These are phyloP conservation scores for Drosophila repleta DNA, from an alignment of 1,140 invertebrate species.

Conservation along the genomic window DNA sequence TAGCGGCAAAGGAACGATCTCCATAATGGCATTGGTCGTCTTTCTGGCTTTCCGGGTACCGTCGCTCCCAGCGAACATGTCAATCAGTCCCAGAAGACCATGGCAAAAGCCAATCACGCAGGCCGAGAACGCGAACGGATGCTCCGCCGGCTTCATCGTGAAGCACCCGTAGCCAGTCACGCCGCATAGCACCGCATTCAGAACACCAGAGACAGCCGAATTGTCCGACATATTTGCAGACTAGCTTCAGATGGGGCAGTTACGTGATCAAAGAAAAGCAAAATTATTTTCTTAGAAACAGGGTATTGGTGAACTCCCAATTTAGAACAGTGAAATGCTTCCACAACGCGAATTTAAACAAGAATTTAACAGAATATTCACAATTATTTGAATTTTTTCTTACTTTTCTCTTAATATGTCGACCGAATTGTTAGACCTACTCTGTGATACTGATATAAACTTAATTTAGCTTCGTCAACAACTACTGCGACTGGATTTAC, in stretches of 20 bases:
- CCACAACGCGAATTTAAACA: background rate
- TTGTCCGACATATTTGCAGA: constrained; percentile 58
- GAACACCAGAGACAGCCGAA: constrained; percentile 18
- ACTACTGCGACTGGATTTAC: background rate
- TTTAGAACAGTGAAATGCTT: constrained; percentile 2
- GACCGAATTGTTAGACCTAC: constrained; percentile 68
- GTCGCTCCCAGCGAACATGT: constrained; percentile 1
- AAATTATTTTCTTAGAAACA: too few relatives aligned
- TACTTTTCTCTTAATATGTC: constrained; percentile 45
- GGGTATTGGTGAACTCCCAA: background rate
- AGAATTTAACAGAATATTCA: constrained; percentile 25
- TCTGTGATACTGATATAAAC: constrained; percentile 38
- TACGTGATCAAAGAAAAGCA: too few relatives aligned
- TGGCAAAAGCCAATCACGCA: constrained; percentile 71
- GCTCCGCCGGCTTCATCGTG: constrained; percentile 37
- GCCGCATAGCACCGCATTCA: constrained; percentile 60
- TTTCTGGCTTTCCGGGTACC: constrained; percentile 2
- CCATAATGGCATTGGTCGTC: constrained; percentile 31
- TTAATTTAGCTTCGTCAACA: background rate
- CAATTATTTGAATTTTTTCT: constrained; percentile 38
- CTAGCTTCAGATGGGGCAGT: background rate
- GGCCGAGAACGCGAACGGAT: constrained; percentile 71
- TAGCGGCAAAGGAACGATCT: constrained; percentile 66
- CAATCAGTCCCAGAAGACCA: constrained; percentile 49
- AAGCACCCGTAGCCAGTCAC: constrained; percentile 56